phyloP scores from a whole-genome alignment of 1,140 invertebrate genomes.

The Reticulitermes speratus region DNA sequence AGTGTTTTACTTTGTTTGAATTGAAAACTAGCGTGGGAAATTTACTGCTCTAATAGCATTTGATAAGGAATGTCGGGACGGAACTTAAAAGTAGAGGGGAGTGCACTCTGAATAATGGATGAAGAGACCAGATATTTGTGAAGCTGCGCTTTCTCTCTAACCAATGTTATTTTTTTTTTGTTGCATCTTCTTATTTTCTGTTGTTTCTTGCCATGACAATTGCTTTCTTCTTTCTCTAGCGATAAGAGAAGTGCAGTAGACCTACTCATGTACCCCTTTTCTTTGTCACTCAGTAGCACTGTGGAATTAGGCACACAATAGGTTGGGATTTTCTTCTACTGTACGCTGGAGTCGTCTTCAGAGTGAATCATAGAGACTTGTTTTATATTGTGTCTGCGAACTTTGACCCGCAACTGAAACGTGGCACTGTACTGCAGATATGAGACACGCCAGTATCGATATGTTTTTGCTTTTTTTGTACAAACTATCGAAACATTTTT shows the following conservation, averaged over 20 bases:
- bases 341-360: too few species aligned
- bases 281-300: too few species aligned
- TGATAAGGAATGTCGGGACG: not conserved
- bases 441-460: too few species aligned
- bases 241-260: not conserved
- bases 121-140: not conserved
- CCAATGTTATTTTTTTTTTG: not conserved
- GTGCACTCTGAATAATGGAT: constrained; percentile 5
- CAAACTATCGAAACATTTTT: too few species aligned
- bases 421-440: too few species aligned
- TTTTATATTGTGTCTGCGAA: too few species aligned
- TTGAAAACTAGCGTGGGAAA: not conserved
- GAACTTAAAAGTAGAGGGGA: not conserved
- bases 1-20: not conserved
- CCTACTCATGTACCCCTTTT: too few species aligned
- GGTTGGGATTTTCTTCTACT: too few species aligned
- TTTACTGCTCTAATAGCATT: not conserved
- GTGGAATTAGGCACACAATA: too few species aligned
- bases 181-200: not conserved
- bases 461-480: too few species aligned
- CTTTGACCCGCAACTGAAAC: too few species aligned
- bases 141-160: not conserved
- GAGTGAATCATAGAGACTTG: too few species aligned
- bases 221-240: not conserved
- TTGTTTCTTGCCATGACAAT: not conserved